A percentile compares a stretch with the other conserved stretches of the same genome.
Conservation (phyloP, 2,113 vertebrate genomes). For the Pangasianodon hypophthalmus region DNA sequence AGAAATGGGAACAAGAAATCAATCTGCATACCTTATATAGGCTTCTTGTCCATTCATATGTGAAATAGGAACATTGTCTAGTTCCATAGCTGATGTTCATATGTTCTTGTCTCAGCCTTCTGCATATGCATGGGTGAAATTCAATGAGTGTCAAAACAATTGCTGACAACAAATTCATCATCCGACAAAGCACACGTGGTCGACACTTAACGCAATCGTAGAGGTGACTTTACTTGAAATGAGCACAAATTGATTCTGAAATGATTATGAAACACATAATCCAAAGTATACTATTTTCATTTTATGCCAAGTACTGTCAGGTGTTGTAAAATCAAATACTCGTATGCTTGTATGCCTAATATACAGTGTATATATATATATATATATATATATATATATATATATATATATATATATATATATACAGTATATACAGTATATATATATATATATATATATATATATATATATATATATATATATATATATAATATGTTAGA, state of each 20-base stretch:
- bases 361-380: too few species aligned
- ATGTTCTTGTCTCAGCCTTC: constrained; percentile 18
- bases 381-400: too few species aligned
- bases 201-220: not conserved
- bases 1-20: not conserved
- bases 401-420: too few species aligned
- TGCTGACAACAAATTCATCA: constrained; percentile 37
- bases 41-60: constrained; percentile 21
- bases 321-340: not conserved
- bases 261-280: constrained; percentile 1
- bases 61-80: constrained; percentile 32
- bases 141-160: constrained; percentile 32
- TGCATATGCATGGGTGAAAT: not conserved
- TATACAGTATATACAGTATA: too few species aligned
- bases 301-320: constrained; percentile 1
- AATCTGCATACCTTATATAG: not conserved
- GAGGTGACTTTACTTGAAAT: not conserved
- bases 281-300: not conserved
- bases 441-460: too few species aligned
- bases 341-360: not conserved
- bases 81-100: not conserved
- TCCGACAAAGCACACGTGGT: not conserved
- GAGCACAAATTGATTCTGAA: not conserved
- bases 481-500: not conserved
- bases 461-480: too few species aligned